Evolutionary conservation across 2,888 invertebrate genomes (phyloP).

Genomic region (Aleiodes alternator): DNA sequence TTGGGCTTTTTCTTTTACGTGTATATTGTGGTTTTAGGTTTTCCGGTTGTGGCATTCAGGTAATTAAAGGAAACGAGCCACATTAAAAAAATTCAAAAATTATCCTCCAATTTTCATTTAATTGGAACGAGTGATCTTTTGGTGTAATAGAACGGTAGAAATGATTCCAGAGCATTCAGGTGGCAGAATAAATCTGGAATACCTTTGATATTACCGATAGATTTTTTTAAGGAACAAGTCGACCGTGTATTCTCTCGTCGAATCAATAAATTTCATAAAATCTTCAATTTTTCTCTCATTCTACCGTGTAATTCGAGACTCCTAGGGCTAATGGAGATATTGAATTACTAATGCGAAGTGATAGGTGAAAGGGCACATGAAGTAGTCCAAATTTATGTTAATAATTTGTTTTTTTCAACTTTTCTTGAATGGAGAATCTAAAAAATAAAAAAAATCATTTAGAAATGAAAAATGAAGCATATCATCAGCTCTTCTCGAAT

Average conservation of each 20-base stretch:
- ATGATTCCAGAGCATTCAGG: slow-evolving; percentile 15
- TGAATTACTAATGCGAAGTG: slow-evolving; percentile 69
- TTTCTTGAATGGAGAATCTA: too few species aligned
- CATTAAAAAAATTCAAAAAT: neutral
- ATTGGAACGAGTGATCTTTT: too few species aligned
- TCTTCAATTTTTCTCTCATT: neutral
- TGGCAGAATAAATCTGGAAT: slow-evolving; percentile 30
- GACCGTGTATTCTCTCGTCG: slow-evolving; percentile 26
- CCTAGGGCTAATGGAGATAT: slow-evolving; percentile 65
- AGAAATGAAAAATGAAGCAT: too few species aligned
- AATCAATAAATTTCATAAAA: slow-evolving; percentile 34
- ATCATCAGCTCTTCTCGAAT: too few species aligned
- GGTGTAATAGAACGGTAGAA: neutral
- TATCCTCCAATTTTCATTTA: neutral
- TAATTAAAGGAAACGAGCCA: slow-evolving; percentile 7
- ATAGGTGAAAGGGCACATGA: slow-evolving; percentile 61
- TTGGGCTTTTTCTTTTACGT: too few species aligned
- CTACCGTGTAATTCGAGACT: slow-evolving; percentile 22
- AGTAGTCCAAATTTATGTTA: neutral
- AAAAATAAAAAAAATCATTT: too few species aligned
- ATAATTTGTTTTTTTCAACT: neutral
- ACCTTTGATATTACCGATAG: neutral
- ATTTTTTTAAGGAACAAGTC: slow-evolving; percentile 30
- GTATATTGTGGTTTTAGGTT: neutral
- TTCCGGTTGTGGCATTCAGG: neutral